phyloP scores from a whole-genome alignment of 2,113 vertebrate genomes.

The Halcyon senegalensis region DNA sequence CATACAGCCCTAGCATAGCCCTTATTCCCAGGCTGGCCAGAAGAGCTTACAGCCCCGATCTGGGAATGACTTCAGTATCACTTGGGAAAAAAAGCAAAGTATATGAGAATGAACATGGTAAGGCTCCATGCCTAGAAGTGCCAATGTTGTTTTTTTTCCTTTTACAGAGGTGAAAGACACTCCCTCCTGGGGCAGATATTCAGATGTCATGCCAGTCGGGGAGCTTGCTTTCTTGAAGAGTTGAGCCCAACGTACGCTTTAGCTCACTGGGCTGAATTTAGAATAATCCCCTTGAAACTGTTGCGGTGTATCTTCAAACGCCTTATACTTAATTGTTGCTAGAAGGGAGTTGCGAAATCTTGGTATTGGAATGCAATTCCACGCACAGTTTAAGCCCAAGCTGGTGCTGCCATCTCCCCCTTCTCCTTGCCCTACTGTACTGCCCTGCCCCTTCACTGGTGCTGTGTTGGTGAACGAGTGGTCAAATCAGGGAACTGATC shows the following conservation, averaged over 20 bases:
- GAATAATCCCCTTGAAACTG: neutral
- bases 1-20: neutral
- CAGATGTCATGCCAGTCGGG: neutral
- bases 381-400: neutral
- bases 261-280: neutral
- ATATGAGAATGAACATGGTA: neutral
- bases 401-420: neutral
- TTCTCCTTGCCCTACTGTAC: neutral
- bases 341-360: neutral
- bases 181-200: neutral
- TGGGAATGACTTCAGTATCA: neutral
- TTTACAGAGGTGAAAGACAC: neutral
- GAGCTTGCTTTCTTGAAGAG: constrained; percentile 4
- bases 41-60: neutral
- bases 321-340: neutral
- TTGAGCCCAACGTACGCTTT: neutral
- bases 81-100: neutral
- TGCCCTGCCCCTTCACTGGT: neutral
- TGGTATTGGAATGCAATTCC: neutral
- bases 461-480: neutral
- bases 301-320: neutral
- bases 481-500: neutral
- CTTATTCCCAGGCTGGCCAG: neutral
- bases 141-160: neutral
- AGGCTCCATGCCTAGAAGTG: neutral